A percentile compares a stretch with the other conserved stretches of the same genome.
Conservation (phyloP, 2,888 invertebrate species). For the Amphipoea oculea region DNA sequence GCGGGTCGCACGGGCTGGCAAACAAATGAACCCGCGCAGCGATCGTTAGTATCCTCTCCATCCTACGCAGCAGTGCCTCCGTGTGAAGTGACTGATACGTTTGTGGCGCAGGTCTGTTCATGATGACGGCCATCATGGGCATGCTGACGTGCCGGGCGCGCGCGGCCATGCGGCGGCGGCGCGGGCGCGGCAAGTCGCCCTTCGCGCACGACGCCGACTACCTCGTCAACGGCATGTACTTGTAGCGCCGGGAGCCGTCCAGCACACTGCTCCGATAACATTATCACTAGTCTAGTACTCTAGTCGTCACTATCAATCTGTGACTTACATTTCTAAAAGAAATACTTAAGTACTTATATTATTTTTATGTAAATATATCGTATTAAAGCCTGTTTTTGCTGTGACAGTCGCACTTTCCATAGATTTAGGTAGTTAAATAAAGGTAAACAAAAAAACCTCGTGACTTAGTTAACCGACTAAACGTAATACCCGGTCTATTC, state of each 20-base stretch:
- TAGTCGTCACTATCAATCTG: slow-evolving; percentile 1
- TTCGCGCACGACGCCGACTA: slow-evolving; percentile 98
- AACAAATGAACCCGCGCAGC: neutral
- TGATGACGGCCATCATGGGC: slow-evolving; percentile 91
- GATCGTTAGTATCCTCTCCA: neutral
- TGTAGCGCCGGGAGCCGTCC: slow-evolving; percentile 88
- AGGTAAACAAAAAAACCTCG: too few relatives aligned
- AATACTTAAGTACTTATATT: neutral
- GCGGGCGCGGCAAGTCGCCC: slow-evolving; percentile 94
- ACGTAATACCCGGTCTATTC: too few relatives aligned
- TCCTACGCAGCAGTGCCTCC: neutral
- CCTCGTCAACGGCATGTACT: slow-evolving; percentile 99
- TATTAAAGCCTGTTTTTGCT: slow-evolving; percentile 26
- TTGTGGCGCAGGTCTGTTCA: slow-evolving; percentile 91
- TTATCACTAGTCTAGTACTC: neutral
- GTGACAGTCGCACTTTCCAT: neutral
- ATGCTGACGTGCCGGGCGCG: slow-evolving; percentile 91
- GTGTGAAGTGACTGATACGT: too few relatives aligned
- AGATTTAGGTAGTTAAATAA: too few relatives aligned
- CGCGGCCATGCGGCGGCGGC: slow-evolving; percentile 93
- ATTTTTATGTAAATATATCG: slow-evolving; percentile 32
- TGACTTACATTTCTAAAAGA: slow-evolving; percentile 21
- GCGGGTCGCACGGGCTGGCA: neutral
- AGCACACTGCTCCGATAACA: neutral
- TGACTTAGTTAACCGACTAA: too few relatives aligned